These are phyloP conservation scores for Ectemnius cavifrons DNA, from an alignment of 2,888 invertebrate species.

Conservation along the genomic window DNA sequence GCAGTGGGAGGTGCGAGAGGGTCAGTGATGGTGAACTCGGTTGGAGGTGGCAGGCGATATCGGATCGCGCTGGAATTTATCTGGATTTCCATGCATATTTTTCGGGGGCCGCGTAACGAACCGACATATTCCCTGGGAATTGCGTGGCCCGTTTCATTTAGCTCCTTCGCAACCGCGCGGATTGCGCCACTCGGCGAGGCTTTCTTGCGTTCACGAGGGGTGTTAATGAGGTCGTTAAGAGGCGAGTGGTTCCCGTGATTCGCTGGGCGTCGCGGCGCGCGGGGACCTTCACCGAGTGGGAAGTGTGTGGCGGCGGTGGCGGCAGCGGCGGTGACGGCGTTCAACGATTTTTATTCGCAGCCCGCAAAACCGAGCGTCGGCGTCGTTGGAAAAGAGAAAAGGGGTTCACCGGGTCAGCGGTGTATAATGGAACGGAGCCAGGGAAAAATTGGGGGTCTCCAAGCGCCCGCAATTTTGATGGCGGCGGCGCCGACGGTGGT, in stretches of 20 bases:
- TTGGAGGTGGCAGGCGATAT: constrained; percentile 23
- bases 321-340: constrained; percentile 4
- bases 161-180: constrained; percentile 17
- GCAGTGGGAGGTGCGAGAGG: constrained; percentile 9
- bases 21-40: constrained; percentile 1
- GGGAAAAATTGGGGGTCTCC: neutral
- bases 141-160: constrained; percentile 34
- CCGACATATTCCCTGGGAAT: constrained; percentile 23
- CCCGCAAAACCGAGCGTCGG: too few species aligned
- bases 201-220: neutral
- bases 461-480: neutral
- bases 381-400: too few species aligned
- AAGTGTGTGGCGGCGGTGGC: neutral
- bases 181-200: neutral
- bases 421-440: constrained; percentile 3
- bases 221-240: constrained; percentile 34
- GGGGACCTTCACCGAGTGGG: constrained; percentile 9
- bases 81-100: constrained; percentile 52
- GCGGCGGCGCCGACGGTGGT: neutral
- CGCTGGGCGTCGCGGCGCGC: constrained; percentile 4
- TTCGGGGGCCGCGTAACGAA: constrained; percentile 45
- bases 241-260: neutral
- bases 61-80: constrained; percentile 38
- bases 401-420: too few species aligned
- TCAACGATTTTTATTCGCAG: too few species aligned